These are phyloP conservation scores for Bombus turneri DNA, from an alignment of 1,140 invertebrate genomes.

Conservation along the genomic window DNA sequence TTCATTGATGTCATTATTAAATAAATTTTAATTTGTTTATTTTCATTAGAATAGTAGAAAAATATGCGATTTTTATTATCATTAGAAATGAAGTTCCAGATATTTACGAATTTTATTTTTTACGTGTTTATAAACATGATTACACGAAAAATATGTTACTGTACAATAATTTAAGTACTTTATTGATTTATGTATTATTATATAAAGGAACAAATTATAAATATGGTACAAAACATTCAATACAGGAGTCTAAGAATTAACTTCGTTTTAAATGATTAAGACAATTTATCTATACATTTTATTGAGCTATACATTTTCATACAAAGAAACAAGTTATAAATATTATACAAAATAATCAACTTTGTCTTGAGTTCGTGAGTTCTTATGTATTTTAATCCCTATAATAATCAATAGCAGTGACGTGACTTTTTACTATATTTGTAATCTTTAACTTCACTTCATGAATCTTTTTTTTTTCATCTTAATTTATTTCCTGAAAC, in stretches of 20 bases:
- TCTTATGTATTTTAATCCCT: constrained; percentile 1
- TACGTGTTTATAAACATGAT: not conserved
- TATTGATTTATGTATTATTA: not conserved
- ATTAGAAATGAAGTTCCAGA: not conserved
- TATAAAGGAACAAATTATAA: constrained; percentile 9
- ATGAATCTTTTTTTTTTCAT: not conserved
- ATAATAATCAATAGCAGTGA: not conserved
- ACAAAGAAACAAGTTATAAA: constrained; percentile 35
- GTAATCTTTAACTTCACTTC: not conserved
- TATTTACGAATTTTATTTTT: not conserved
- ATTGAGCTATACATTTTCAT: constrained; percentile 51
- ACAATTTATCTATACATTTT: constrained; percentile 54
- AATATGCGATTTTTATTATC: not conserved
- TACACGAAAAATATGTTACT: not conserved
- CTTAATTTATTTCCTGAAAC: not conserved
- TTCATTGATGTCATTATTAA: not conserved
- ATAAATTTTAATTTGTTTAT: not conserved
- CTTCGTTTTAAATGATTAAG: constrained; percentile 1
- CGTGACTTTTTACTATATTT: not conserved
- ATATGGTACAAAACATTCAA: constrained; percentile 22
- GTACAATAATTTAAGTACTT: not conserved
- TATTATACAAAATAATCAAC: constrained; percentile 22
- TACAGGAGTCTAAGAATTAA: not conserved
- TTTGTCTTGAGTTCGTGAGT: not conserved
- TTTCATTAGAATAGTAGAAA: not conserved